Base-by-base conservation (phyloP, 2,888 invertebrate genomes). In the Tuberolachnus salignus region DNA sequence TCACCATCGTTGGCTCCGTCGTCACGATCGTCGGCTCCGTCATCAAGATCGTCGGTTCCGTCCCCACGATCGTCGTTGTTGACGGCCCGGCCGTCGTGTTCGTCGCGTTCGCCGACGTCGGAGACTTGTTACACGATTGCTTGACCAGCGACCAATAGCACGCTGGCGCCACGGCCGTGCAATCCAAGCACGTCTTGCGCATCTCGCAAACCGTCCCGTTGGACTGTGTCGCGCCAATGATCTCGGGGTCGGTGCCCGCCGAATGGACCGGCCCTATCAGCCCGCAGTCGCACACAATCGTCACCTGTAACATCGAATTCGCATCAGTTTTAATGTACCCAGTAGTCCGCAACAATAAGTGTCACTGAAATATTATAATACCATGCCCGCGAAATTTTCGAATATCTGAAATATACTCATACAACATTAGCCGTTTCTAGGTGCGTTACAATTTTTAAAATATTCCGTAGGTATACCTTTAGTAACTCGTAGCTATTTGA, bases 101-200 rank as follows among this genome's bases (percentile, higher is more conserved):
- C 55, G 55, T 21, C 13, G 57, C 9, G 3, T 1, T 16, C 44
- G 23, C 21, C 16, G 63, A n/a, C n/a, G n/a, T 23, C 23, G 6
- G 34, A 34, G 63, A 8, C 21, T 11, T 3, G 26, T 49, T 51
- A 19, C 72, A 73, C 23, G 51, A 34, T 23, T 73, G 73, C 2
- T 14, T 42, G 8, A n/a, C 73, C 63, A 73, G 16, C n/a, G 49
- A 51, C 73, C 73, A 73, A 1, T 8, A 3, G 63, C 73, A 73
- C 16, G 1, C 23, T 0, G 63, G 42, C 21, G 63, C 51, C n/a
- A 21, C 11, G 1, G 9, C 21, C 11, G 42, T 11, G 19, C 73
- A 73, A 9, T 64, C 53, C 3, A 8, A 0, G n/a, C 73, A 73
- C 42, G 73, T 73, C 8, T 0, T 4, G 1, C 14, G 21, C 13